Conservation (phyloP, 2,797 vertebrate species). For the Chaunax sp. region DNA sequence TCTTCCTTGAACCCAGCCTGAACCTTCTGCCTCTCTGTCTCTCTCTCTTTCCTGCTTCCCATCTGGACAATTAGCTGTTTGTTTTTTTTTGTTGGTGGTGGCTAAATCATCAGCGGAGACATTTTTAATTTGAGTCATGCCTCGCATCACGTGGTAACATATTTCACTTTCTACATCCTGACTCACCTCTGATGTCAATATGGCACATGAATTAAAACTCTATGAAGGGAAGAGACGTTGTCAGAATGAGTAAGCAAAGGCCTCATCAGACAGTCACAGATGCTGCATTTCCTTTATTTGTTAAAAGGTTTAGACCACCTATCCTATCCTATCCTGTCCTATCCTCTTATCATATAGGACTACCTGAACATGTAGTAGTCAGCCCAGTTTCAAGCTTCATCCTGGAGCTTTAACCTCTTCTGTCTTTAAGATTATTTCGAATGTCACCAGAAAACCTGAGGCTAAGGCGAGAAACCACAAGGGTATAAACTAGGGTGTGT, state of each 20-base stretch:
- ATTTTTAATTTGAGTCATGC: conserved; percentile 13
- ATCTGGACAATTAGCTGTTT: not conserved
- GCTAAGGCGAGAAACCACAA: not conserved
- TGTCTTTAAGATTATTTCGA: not conserved
- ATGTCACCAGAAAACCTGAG: not conserved
- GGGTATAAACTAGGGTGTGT: not conserved
- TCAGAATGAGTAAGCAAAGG: not conserved
- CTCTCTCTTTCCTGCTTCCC: not conserved
- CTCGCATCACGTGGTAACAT: not conserved
- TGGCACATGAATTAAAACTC: not conserved
- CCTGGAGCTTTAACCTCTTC: not conserved
- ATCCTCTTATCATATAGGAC: not conserved
- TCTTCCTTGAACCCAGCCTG: not conserved
- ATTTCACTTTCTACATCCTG: not conserved
- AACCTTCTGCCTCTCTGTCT: not conserved
- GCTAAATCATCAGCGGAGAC: conserved; percentile 20
- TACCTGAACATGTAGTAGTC: not conserved
- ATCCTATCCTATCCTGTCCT: no score
- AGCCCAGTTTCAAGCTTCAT: not conserved
- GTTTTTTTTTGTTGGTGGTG: no score
- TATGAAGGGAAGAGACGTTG: not conserved
- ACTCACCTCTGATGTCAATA: not conserved
- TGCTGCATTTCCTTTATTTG: not conserved
- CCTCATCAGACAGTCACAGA: not conserved
- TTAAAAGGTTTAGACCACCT: not conserved